phyloP scores from a whole-genome alignment of 1,140 invertebrate genomes.

The Lepeophtheirus salmonis region DNA sequence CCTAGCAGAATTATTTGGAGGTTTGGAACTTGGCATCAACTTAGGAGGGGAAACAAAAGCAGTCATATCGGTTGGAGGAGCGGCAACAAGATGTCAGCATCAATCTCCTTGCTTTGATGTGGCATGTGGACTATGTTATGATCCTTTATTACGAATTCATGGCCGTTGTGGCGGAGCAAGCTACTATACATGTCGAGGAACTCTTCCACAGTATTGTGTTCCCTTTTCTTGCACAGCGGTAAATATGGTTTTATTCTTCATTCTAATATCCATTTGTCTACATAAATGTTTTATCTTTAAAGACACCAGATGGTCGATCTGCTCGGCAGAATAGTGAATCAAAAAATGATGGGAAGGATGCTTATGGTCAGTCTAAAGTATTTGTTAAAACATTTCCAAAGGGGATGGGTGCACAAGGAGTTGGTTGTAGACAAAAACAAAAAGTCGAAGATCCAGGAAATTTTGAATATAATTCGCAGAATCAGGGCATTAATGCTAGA shows the following conservation, averaged over 20 bases:
- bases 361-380: not conserved
- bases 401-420: not conserved
- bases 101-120: constrained; percentile 12
- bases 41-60: constrained; percentile 3
- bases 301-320: not conserved
- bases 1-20: constrained; percentile 11
- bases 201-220: not conserved
- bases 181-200: constrained; percentile 12
- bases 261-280: too few relatives aligned
- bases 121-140: constrained; percentile 2
- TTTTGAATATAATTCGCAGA: too few relatives aligned
- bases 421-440: not conserved
- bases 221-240: constrained; percentile 6
- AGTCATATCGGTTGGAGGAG: constrained; percentile 7
- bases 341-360: not conserved
- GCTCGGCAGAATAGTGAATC: not conserved
- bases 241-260: too few relatives aligned
- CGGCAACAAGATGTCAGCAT: constrained; percentile 14
- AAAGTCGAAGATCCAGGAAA: not conserved
- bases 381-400: not conserved
- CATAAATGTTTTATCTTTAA: not conserved
- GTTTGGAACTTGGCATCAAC: constrained; percentile 5
- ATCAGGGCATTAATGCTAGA: too few relatives aligned
- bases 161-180: constrained; percentile 7
- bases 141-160: constrained; percentile 12